phyloP scores from a whole-genome alignment of 2,113 vertebrate species.

The Lepisosteus osseus region DNA sequence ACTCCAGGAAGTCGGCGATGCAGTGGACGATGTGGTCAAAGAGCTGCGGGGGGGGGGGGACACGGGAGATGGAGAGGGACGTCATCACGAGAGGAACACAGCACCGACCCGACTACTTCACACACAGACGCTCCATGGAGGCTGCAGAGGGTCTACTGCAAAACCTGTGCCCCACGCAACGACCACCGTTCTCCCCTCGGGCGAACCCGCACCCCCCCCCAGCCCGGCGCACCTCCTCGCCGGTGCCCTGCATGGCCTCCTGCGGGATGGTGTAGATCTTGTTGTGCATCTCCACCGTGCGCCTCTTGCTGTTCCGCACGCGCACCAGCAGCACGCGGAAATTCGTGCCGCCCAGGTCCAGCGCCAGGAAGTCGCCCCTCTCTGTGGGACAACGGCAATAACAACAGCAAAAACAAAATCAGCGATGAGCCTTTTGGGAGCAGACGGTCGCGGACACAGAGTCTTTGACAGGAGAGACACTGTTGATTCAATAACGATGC shows the following conservation, averaged over 20 bases:
- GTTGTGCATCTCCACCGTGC: slow-evolving; percentile 88
- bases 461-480: too few relatives aligned
- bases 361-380: slow-evolving; percentile 86
- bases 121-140: too few relatives aligned
- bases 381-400: slow-evolving; percentile 60
- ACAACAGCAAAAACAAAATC: neutral
- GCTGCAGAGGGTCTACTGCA: too few relatives aligned
- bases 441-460: too few relatives aligned
- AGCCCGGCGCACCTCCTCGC: slow-evolving; percentile 76
- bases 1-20: slow-evolving; percentile 89
- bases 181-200: neutral
- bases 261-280: slow-evolving; percentile 92
- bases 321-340: slow-evolving; percentile 91
- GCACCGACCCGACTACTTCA: neutral
- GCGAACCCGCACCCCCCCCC: neutral
- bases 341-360: slow-evolving; percentile 93
- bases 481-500: too few relatives aligned
- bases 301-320: slow-evolving; percentile 71
- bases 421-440: too few relatives aligned
- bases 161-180: too few relatives aligned
- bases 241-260: slow-evolving; percentile 89
- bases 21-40: slow-evolving; percentile 91
- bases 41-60: slow-evolving; percentile 62
- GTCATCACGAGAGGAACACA: neutral
- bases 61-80: neutral